Conservation (phyloP, 1,140 invertebrate genomes). For the Notospermus geniculatus region DNA sequence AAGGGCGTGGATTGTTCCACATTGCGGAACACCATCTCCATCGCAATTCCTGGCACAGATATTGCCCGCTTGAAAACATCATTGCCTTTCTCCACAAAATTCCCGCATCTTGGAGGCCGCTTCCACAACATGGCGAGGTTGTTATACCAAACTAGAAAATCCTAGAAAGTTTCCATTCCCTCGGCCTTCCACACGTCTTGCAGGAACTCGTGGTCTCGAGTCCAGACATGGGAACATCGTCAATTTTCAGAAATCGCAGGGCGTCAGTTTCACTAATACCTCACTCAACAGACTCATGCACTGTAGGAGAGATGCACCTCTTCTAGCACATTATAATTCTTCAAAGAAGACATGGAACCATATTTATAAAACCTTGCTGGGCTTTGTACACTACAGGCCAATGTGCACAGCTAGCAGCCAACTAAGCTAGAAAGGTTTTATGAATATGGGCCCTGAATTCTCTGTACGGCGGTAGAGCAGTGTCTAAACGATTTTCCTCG, state of each 20-base stretch:
- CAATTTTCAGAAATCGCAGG: too few relatives aligned
- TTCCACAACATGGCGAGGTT: slow-evolving; percentile 19
- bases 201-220: too few relatives aligned
- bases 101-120: slow-evolving; percentile 11
- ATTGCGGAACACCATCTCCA: neutral
- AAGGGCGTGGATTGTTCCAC: slow-evolving; percentile 12
- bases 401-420: too few relatives aligned
- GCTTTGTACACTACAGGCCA: too few relatives aligned
- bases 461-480: slow-evolving; percentile 7
- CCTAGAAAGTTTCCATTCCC: slow-evolving; percentile 4
- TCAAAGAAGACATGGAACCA: slow-evolving; percentile 10
- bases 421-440: too few relatives aligned
- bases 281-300: neutral
- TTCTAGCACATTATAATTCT: slow-evolving; percentile 7
- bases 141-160: slow-evolving; percentile 21
- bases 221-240: too few relatives aligned
- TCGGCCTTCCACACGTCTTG: neutral
- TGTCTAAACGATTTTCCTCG: neutral
- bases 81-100: slow-evolving; percentile 18
- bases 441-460: too few relatives aligned
- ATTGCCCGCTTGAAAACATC: slow-evolving; percentile 23
- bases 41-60: slow-evolving; percentile 14
- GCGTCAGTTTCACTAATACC: too few relatives aligned
- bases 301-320: neutral
- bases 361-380: too few relatives aligned